Evolutionary conservation across 2,113 vertebrate species (phyloP).

Genomic region (Mus spicilegus): DNA sequence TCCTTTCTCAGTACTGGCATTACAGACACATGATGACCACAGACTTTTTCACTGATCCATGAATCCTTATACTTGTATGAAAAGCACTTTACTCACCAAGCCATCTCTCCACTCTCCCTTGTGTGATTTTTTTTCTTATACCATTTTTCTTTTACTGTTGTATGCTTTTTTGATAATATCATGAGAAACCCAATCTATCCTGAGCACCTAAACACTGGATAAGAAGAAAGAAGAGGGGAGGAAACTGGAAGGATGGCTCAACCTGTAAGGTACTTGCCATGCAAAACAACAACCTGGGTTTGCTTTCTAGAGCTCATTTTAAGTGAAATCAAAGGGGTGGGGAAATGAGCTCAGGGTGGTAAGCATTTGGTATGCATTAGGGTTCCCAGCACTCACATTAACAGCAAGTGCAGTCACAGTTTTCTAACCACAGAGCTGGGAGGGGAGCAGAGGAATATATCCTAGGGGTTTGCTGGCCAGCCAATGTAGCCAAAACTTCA

Average conservation of each 20-base stretch:
- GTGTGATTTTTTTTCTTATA: background rate
- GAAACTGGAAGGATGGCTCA: background rate
- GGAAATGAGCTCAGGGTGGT: background rate
- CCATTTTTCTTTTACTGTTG: background rate
- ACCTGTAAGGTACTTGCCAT: background rate
- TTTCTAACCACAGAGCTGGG: background rate
- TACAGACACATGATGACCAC: background rate
- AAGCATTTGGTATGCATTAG: background rate
- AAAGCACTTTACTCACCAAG: background rate
- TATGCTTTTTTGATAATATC: background rate
- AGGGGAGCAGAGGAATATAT: background rate
- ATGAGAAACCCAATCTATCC: background rate
- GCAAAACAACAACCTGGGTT: background rate
- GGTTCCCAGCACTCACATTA: too few species aligned
- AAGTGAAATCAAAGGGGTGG: background rate
- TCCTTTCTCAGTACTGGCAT: too few species aligned
- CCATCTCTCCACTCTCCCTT: background rate
- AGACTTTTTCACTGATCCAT: background rate
- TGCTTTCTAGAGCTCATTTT: background rate
- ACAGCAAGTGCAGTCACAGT: too few species aligned
- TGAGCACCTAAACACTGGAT: background rate
- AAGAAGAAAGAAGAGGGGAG: background rate
- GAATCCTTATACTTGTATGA: background rate
- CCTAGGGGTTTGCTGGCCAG: background rate
- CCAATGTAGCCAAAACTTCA: background rate